Conservation (phyloP, 2,797 vertebrate species). For the Hemibagrus guttatus region DNA sequence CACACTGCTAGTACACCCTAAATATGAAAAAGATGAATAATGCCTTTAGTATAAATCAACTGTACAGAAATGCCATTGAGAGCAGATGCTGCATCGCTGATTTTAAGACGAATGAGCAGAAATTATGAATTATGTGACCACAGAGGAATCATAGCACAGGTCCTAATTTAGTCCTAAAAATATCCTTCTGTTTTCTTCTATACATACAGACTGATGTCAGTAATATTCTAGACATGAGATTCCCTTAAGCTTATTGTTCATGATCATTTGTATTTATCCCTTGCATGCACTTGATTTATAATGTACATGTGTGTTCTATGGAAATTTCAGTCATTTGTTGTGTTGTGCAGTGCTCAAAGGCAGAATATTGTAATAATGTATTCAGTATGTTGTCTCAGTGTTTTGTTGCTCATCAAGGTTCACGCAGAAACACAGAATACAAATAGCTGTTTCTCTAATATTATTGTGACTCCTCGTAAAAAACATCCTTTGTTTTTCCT, state of each 20-base stretch:
- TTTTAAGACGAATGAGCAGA: neutral
- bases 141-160: neutral
- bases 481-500: slow-evolving; percentile 12
- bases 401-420: slow-evolving; percentile 23
- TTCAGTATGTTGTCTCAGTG: slow-evolving; percentile 31
- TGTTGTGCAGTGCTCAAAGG: slow-evolving; percentile 19
- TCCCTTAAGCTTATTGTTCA: slow-evolving; percentile 3
- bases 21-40: neutral
- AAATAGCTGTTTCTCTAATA: slow-evolving; percentile 6
- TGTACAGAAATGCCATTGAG: neutral
- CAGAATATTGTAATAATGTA: slow-evolving; percentile 42
- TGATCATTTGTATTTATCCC: slow-evolving; percentile 15
- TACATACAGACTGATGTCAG: slow-evolving; percentile 1
- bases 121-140: neutral
- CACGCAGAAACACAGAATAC: slow-evolving; percentile 24
- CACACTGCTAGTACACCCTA: neutral
- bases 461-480: neutral
- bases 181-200: neutral
- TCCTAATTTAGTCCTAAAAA: slow-evolving; percentile 2
- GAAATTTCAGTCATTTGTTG: slow-evolving; percentile 27
- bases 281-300: slow-evolving; percentile 24
- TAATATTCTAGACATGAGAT: neutral
- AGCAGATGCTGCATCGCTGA: neutral
- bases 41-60: neutral
- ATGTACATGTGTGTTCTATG: slow-evolving; percentile 20